phyloP scores from a whole-genome alignment of 1,140 invertebrate species.

The Dendroctonus ponderosae region DNA sequence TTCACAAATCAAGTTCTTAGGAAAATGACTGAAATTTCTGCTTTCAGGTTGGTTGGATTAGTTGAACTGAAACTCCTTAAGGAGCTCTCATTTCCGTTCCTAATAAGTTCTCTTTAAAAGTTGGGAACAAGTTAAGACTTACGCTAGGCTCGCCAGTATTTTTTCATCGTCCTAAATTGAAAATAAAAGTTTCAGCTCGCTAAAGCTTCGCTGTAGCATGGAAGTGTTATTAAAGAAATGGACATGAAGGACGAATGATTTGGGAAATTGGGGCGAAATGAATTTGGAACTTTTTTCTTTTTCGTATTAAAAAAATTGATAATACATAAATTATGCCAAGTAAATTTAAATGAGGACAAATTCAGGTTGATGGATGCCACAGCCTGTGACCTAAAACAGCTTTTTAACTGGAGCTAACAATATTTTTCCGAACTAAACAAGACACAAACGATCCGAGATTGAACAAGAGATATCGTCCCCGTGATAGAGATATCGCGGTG shows the following conservation, averaged over 20 bases:
- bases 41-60: not conserved
- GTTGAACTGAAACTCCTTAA: not conserved
- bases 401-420: not conserved
- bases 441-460: no score
- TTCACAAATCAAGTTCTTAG: no score
- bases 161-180: constrained; percentile 12
- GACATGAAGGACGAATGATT: no score
- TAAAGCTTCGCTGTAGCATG: not conserved
- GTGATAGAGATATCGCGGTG: constrained; percentile 14
- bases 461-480: not conserved
- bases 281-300: no score
- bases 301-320: no score
- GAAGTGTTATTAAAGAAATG: no score
- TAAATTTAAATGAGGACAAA: no score
- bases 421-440: not conserved
- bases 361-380: no score
- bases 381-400: no score
- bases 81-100: constrained; percentile 2
- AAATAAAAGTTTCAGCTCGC: constrained; percentile 12
- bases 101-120: constrained; percentile 14
- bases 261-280: no score
- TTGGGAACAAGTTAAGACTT: constrained; percentile 5
- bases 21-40: no score
- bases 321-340: no score
- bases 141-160: constrained; percentile 8